phyloP scores from a whole-genome alignment of 1,140 invertebrate species.

The Octopus sinensis region DNA sequence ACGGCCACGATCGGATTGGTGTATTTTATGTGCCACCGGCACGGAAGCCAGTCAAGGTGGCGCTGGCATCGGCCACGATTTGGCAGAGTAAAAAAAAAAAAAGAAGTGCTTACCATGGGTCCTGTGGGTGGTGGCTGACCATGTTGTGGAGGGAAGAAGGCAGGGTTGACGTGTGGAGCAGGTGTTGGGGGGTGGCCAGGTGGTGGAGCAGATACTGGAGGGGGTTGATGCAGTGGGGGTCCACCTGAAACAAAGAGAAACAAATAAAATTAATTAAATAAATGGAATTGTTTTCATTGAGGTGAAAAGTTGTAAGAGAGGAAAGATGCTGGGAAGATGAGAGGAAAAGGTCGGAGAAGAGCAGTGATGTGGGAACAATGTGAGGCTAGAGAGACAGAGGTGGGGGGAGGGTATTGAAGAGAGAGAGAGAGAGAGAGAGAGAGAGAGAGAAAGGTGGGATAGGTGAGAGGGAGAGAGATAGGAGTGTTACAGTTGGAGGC shows the following conservation, averaged over 20 bases:
- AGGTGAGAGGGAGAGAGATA: not conserved
- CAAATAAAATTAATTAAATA: not conserved
- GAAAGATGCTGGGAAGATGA: not conserved
- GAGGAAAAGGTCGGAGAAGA: not conserved
- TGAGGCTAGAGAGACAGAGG: not conserved
- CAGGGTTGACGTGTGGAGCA: conserved; percentile 92
- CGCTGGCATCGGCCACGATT: no score
- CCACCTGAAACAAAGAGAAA: conserved; percentile 52
- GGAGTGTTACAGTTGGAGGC: not conserved
- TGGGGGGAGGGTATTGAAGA: not conserved
- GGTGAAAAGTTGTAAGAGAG: not conserved
- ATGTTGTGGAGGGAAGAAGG: conserved; percentile 71
- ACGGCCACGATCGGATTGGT: no score
- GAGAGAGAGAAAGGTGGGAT: not conserved
- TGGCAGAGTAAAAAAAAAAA: not conserved
- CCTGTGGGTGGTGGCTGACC: conserved; percentile 40
- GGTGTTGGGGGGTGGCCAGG: conserved; percentile 60
- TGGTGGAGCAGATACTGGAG: conserved; percentile 38
- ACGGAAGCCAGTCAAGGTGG: no score
- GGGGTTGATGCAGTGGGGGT: conserved; percentile 38
- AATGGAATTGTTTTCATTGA: not conserved
- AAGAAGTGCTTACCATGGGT: conserved; percentile 28
- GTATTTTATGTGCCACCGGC: no score
- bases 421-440: not conserved
- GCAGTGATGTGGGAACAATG: not conserved